Evolutionary conservation across 2,113 vertebrate species (phyloP).

Genomic region (Porphyrio hochstetteri): DNA sequence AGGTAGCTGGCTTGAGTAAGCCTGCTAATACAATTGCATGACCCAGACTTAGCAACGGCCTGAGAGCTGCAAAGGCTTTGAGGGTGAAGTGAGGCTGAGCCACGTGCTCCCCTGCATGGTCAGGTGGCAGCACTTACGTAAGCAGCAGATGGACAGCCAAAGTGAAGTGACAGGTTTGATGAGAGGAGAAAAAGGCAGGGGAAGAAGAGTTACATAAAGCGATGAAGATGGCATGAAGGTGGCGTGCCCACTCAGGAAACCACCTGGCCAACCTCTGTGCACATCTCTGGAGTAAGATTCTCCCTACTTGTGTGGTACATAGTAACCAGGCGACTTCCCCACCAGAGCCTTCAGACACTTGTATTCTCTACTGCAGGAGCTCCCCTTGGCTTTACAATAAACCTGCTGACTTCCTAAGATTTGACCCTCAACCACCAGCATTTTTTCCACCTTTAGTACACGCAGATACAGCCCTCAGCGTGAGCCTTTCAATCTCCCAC

Average conservation of each 20-base stretch:
- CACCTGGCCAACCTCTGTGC: not conserved
- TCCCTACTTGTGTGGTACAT: not conserved
- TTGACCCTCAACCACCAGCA: not conserved
- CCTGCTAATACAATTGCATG: not conserved
- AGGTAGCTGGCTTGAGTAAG: not conserved
- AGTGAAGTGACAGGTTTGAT: not conserved
- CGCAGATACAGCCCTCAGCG: not conserved
- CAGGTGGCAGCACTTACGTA: not conserved
- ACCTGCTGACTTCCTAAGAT: not conserved
- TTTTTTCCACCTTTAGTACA: not conserved
- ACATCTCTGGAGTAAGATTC: not conserved
- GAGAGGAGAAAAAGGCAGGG: not conserved
- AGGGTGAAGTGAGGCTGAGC: rapidly evolving
- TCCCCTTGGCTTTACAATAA: not conserved
- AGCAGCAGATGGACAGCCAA: not conserved
- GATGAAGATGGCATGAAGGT: not conserved
- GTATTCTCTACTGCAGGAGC: not conserved
- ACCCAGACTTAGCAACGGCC: not conserved
- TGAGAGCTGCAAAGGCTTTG: not conserved
- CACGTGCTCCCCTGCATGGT: not conserved
- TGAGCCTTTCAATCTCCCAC: not conserved
- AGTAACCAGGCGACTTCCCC: not conserved
- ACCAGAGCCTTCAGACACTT: not conserved
- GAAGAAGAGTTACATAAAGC: not conserved
- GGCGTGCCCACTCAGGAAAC: not conserved